A percentile compares a stretch with the other conserved stretches of the same genome.
Evolutionary conservation across 2,113 vertebrate genomes (phyloP).

Genomic region (Brachypteracias leptosomus): DNA sequence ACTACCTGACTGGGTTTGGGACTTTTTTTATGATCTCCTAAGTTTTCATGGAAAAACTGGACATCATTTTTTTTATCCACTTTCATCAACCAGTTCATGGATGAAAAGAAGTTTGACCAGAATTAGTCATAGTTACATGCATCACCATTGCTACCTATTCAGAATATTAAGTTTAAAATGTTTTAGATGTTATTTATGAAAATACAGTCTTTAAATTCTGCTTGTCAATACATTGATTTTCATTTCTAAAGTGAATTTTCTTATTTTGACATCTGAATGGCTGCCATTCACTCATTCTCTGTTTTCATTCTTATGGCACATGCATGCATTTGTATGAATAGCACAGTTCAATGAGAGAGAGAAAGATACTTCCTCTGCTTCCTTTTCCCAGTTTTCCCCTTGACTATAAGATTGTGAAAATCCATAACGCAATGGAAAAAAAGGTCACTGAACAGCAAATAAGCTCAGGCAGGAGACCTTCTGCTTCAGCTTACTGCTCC

Average conservation of each 20-base stretch:
- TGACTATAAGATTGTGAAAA: background rate
- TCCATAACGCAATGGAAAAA: background rate
- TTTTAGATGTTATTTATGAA: background rate
- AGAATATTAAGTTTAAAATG: background rate
- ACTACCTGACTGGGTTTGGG: background rate
- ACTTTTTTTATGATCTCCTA: background rate
- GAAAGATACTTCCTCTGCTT: background rate
- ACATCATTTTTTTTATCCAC: background rate
- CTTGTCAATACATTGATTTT: background rate
- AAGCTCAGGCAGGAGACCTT: background rate
- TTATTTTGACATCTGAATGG: background rate
- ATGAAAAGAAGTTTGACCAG: background rate
- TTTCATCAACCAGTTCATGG: background rate
- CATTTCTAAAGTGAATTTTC: background rate
- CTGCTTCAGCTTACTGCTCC: background rate
- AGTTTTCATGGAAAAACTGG: background rate
- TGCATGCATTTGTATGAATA: background rate
- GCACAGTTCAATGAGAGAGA: background rate
- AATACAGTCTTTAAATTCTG: background rate
- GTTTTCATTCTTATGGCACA: background rate
- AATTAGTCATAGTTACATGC: background rate
- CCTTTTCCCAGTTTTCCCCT: background rate
- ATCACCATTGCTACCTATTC: background rate
- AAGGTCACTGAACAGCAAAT: background rate
- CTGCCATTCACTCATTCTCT: background rate